Evolutionary conservation across 2,888 invertebrate species (phyloP), one percentile per base, ranked within the genome.

Genomic region (Limnephilus rhombicus): DNA sequence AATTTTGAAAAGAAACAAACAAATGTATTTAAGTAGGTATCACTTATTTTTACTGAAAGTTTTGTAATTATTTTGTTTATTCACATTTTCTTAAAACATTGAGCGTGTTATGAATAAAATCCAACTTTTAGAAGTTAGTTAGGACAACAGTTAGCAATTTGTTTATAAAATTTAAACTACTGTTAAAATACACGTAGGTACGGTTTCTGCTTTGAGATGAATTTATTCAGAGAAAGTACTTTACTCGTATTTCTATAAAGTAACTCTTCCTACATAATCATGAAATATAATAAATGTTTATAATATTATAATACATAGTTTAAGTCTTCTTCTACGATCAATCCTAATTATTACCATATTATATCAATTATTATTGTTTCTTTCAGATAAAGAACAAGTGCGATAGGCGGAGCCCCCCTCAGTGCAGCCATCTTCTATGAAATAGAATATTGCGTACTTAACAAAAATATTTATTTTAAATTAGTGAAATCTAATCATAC

Each of bases 311-410:
- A 89, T 89, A 89, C 68, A 81, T 89, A 81, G 89, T 81, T 89
- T 80, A 24, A 88, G 88, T 81, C 89, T 80, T 80, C 80, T 37
- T 81, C 89, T 89, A 89, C 89, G 37, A n/a, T 89, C 80, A 89
- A 29, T 86, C 15, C 86, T 86, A 86, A 29, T 41, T 29, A 34
- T 41, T 89, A 91, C 31, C 31, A 88, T 53, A 68, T 68, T 68
- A 24, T 24, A 24, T 91, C 53, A 87, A 29, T 91, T 89, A 29
- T 91, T 89, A 82, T 88, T 88, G 80, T 87, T 91, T 88, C 88
- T 45, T 88, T 53, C 88, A 88, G 88, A 81, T 86, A n/a, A 29
- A 41, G 86, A 41, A 86, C 86, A 86, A 86, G 29, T 86, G 86
- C 86, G 86, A 86, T 29, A 24, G 45, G 45, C 45, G 86, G 86